Percentiles rank a stretch among this genome's conserved stretches.
These are phyloP conservation scores for Coelopa frigida DNA, from an alignment of 1,140 invertebrate genomes.

Conservation along the genomic window DNA sequence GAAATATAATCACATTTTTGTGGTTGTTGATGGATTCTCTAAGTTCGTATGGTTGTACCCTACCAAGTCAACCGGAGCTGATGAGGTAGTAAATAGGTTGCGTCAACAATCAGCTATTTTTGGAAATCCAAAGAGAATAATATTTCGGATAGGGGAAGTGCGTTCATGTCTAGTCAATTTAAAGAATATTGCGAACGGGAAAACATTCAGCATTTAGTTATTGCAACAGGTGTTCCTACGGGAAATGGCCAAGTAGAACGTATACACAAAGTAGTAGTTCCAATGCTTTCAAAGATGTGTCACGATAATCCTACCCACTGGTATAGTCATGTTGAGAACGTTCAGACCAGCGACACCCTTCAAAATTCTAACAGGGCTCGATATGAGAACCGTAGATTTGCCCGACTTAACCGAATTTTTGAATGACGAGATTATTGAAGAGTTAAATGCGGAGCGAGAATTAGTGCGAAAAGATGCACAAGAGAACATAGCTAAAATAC, in stretches of 20 bases:
- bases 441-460: constrained; percentile 15
- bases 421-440: constrained; percentile 23
- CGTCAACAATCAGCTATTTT: constrained; percentile 26
- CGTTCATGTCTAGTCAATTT: constrained; percentile 17
- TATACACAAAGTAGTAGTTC: constrained; percentile 18
- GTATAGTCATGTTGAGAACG: constrained; percentile 16
- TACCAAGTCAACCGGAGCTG: constrained; percentile 14
- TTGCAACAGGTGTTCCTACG: constrained; percentile 15
- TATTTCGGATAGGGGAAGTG: constrained; percentile 30
- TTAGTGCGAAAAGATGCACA: constrained; percentile 15
- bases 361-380: constrained; percentile 9
- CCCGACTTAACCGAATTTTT: constrained; percentile 18
- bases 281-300: constrained; percentile 21
- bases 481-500: constrained; percentile 29
- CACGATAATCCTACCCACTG: constrained; percentile 14
- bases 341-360: constrained; percentile 13
- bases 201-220: constrained; percentile 14
- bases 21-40: constrained; percentile 27
- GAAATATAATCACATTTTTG: constrained; percentile 29
- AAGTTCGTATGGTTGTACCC: constrained; percentile 31
- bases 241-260: constrained; percentile 25
- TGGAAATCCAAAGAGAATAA: constrained; percentile 33
- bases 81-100: constrained; percentile 26
- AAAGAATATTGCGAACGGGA: constrained; percentile 14
- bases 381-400: background rate